A percentile compares a stretch with the other conserved stretches of the same genome.
Evolutionary conservation across 37 sponge, comb jelly and placozoan species (phyloP).

Genomic region (Hormiphora californensis): DNA sequence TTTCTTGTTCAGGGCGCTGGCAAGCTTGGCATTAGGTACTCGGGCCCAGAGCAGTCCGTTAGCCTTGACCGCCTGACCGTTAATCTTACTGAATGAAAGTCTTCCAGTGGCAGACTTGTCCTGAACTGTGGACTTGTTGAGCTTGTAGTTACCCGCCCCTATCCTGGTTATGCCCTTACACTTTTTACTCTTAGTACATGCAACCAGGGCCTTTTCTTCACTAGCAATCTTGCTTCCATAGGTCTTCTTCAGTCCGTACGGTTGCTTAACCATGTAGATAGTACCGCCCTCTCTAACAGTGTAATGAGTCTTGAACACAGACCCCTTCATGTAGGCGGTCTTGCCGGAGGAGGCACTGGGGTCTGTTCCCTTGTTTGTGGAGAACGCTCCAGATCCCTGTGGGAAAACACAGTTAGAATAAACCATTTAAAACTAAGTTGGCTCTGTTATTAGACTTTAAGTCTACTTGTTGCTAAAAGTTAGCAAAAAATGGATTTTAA

Average conservation of each 20-base stretch:
- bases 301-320: background rate
- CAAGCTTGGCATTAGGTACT: background rate
- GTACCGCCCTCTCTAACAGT: no score
- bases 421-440: background rate
- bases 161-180: background rate
- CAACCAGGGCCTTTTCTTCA: background rate
- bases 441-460: no score
- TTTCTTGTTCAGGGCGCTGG: background rate
- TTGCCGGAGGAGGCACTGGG: background rate
- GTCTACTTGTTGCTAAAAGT: no score
- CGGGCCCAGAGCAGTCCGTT: background rate
- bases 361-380: background rate
- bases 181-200: background rate
- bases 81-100: background rate
- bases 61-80: background rate
- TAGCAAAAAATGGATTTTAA: background rate
- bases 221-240: background rate
- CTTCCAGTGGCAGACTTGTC: no score
- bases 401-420: background rate
- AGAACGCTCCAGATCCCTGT: background rate
- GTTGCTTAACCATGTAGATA: no score
- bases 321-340: background rate
- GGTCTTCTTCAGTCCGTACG: background rate
- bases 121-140: no score
- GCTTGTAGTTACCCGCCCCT: background rate